Evolutionary conservation across 1,140 invertebrate genomes (phyloP), one percentile per base, ranked within the genome.

Genomic region (Mamestra configurata): DNA sequence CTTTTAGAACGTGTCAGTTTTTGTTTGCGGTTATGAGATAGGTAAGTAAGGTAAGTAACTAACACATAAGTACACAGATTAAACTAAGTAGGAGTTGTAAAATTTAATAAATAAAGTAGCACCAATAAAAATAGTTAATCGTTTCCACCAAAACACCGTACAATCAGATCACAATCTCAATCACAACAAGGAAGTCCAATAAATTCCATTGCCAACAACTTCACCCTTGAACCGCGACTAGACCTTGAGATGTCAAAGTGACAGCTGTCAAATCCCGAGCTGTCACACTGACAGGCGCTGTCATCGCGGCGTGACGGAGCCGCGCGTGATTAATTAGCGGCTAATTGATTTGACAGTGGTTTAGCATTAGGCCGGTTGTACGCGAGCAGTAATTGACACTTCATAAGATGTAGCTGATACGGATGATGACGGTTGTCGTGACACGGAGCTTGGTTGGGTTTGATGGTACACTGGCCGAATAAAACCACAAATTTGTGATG

Each of bases 231-330:
- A 87, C 82, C 72, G 57, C 78, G 24, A 8, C 24, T 68, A 68
- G 80, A 84, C 87, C 84, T 90, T 88, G 86, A 87, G 79, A 82
- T 89, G 89, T 93, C 90, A 91, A 79, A 80, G 51, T 90, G 90
- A 89, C 90, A 88, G 85, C 84, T 87, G 86, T 87, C 90, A 87
- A 49, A 73, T 31, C 77, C 68, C 64, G 57, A 70, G 66, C 64
- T 68, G 51, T 64, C 40, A 64, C 43, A 43, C 6, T 64, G 73
- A 76, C 55, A 64, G 57, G 57, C 8, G 78, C 81, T 73, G 86
- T 84, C 82, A 46, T 77, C 80, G 51, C 72, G 76, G 35, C 73
- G 79, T 86, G 88, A 89, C 82, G 77, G 81, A 84, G 77, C 78
- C 76, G 77, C 71, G 66, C 73, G 82, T 88, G 89, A 92, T 92